A percentile compares a stretch with the other conserved stretches of the same genome.
These are phyloP conservation scores for Zophobas atratus DNA, from an alignment of 1,140 invertebrate genomes.

Conservation along the genomic window DNA sequence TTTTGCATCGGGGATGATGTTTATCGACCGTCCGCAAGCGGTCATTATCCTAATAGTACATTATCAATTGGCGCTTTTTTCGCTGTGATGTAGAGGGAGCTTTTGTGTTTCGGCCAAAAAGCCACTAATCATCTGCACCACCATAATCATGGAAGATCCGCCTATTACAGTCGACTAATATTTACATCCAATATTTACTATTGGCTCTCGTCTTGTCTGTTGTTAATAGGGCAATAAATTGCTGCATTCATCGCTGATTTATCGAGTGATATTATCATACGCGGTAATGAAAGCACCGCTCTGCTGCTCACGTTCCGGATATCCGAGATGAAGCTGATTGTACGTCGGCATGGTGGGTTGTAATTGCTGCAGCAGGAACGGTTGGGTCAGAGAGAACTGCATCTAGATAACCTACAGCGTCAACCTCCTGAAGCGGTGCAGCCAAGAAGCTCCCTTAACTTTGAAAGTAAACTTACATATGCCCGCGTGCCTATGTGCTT, in stretches of 20 bases:
- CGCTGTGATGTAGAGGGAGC: neutral
- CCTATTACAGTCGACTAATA: constrained; percentile 53
- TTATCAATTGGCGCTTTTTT: constrained; percentile 25
- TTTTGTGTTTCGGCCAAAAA: constrained; percentile 8
- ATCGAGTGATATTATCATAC: constrained; percentile 60
- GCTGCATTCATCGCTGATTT: constrained; percentile 62
- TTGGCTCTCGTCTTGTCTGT: constrained; percentile 61
- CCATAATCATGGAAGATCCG: constrained; percentile 40
- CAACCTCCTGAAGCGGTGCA: neutral
- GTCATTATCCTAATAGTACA: constrained; percentile 13
- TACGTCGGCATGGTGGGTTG: constrained; percentile 33
- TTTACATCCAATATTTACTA: constrained; percentile 63
- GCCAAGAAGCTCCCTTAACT: constrained; percentile 1
- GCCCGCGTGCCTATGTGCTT: constrained; percentile 17
- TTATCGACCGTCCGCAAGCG: neutral
- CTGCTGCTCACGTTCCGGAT: constrained; percentile 46
- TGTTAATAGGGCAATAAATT: constrained; percentile 63
- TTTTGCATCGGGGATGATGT: neutral
- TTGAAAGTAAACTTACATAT: constrained; percentile 18
- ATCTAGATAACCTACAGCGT: neutral
- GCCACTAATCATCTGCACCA: constrained; percentile 27
- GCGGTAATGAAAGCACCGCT: constrained; percentile 46
- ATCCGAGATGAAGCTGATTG: constrained; percentile 48
- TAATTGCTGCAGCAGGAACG: constrained; percentile 16
- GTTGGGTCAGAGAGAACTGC: constrained; percentile 21